Base-by-base conservation (phyloP, 2,888 invertebrate genomes). In the Criorhina ranunculi region DNA sequence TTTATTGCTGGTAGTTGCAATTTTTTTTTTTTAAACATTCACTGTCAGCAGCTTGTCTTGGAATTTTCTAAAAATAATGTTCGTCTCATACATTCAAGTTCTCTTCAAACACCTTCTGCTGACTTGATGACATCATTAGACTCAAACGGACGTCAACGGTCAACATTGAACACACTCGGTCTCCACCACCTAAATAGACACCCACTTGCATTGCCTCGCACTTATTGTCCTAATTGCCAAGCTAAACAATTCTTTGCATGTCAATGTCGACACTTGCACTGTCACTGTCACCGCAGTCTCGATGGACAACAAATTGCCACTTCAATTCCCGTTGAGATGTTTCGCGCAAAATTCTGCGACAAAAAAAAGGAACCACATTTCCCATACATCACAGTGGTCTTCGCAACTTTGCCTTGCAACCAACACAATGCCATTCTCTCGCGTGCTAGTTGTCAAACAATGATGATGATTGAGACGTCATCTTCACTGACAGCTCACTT, bases 371-470 rank as follows among this genome's bases (percentile, higher is more conserved):
- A 46, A 15, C 57, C 42, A 51, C 60, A 53, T 33, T 57, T 8
- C 57, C 40, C 62, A 42, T 62, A 19, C 44, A 70, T 64, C 69
- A 70, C 15, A 29, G 51, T 11, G 12, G 35, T 3, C n/a, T n/a
- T n/a, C 42, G 12, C 35, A 53, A 40, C 37, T 9, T n/a, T 9
- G 12, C 44, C 44, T 12, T 24, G 4, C 24, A n/a, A n/a, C n/a
- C n/a, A 75, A 29, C 55, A 77, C 70, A 77, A 82, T 66, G 66
- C 60, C 46, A 72, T 77, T 77, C 51, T 66, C 70, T 77, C 82
- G 82, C 77, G 82, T 82, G 82, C 77, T 77, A 78, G 77, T 82
- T 82, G 82, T 82, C 82, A 82, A 82, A 77, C 82, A 82, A 82
- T 82, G 82, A 77, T 59, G 51, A 82, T 82, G 82, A 82, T 82